These are phyloP conservation scores for Habropoda laboriosa DNA, from an alignment of 1,140 invertebrate genomes.

Conservation along the genomic window DNA sequence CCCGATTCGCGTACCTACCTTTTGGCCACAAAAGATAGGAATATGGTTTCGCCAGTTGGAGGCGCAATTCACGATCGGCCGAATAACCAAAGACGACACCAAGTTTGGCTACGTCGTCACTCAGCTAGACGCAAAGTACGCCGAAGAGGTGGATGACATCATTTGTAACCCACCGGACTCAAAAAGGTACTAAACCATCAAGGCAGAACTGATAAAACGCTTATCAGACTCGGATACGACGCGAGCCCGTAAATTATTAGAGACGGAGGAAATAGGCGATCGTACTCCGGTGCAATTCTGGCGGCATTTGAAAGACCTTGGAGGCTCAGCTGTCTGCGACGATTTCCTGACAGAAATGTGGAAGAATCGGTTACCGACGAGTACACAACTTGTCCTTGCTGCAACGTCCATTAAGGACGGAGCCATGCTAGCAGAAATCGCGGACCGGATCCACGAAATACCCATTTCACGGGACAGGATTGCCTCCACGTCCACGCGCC, in stretches of 20 bases:
- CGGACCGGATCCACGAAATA: background rate
- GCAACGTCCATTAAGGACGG: background rate
- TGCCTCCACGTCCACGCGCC: too few relatives aligned
- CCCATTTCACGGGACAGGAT: too few relatives aligned
- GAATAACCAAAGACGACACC: background rate
- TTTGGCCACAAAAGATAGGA: background rate
- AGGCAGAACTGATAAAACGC: background rate
- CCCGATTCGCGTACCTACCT: conserved; percentile 1
- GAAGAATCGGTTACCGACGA: background rate
- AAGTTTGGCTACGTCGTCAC: background rate
- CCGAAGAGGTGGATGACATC: background rate
- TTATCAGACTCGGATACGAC: background rate
- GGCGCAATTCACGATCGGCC: background rate
- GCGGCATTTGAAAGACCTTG: background rate
- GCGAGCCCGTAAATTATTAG: background rate
- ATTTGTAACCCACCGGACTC: background rate
- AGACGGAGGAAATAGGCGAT: background rate
- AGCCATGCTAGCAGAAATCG: background rate
- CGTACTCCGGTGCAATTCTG: background rate
- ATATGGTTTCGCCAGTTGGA: background rate
- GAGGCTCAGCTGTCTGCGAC: background rate
- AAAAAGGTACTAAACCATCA: background rate
- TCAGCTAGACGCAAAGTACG: background rate
- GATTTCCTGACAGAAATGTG: background rate
- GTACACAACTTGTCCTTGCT: background rate